A percentile compares a stretch with the other conserved stretches of the same genome.
These are phyloP conservation scores for Anabacerthia variegaticeps DNA, from an alignment of 2,797 vertebrate species.

Conservation along the genomic window DNA sequence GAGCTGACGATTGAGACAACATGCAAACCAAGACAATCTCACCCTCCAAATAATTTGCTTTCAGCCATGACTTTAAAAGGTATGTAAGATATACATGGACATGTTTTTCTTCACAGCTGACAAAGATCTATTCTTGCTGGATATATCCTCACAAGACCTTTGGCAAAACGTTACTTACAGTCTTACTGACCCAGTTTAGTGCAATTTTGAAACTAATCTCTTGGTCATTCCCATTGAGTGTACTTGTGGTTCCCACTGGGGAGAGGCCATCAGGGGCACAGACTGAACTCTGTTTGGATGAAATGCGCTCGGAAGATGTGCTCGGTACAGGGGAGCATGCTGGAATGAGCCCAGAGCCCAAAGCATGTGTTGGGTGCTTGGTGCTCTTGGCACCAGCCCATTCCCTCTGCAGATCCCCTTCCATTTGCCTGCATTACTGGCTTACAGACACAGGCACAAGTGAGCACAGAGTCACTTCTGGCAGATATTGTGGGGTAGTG, in stretches of 20 bases:
- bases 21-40: neutral
- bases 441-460: neutral
- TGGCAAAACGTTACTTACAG: neutral
- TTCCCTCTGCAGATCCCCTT: neutral
- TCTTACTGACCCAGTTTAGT: neutral
- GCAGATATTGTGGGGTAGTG: neutral
- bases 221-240: neutral
- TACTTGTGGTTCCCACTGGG: neutral
- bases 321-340: neutral
- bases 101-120: neutral
- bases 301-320: neutral
- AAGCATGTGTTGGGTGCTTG: accelerated
- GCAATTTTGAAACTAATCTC: neutral
- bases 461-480: neutral
- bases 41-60: neutral
- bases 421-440: neutral
- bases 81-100: neutral
- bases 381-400: neutral
- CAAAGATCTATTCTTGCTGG: neutral
- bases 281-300: neutral
- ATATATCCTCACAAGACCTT: neutral
- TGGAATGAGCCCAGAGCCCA: neutral
- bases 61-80: neutral
- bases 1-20: neutral
- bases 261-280: neutral